These are phyloP conservation scores for Cyrtorhinus lividipennis DNA, from an alignment of 1,140 invertebrate species.

Conservation along the genomic window DNA sequence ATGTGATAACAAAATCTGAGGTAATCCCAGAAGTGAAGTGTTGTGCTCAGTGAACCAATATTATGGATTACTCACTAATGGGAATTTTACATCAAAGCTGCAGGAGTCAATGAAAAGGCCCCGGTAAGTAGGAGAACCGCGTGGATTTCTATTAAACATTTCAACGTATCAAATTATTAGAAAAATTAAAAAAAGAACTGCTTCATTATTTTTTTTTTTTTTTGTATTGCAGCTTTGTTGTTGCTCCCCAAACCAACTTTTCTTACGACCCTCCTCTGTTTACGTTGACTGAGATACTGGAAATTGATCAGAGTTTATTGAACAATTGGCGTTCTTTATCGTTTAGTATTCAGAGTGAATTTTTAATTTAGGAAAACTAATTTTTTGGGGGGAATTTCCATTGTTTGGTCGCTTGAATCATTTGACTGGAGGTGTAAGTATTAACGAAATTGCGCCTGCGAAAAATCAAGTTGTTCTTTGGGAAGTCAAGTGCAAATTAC, in stretches of 20 bases:
- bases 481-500: not conserved
- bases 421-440: not conserved
- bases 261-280: not conserved
- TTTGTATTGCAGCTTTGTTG: not conserved
- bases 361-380: too few species aligned
- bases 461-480: not conserved
- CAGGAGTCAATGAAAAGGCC: not conserved
- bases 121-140: constrained; percentile 1
- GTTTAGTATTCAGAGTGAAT: too few species aligned
- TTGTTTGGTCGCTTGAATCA: too few species aligned
- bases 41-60: not conserved
- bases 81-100: not conserved
- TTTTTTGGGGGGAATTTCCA: too few species aligned
- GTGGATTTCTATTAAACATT: too few species aligned
- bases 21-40: not conserved
- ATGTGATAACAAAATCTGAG: constrained; percentile 4
- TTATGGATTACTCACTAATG: not conserved
- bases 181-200: not conserved
- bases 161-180: too few species aligned
- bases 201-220: not conserved
- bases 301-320: too few species aligned
- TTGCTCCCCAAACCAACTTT: not conserved
- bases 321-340: too few species aligned
- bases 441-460: not conserved
- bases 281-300: too few species aligned